phyloP scores from a whole-genome alignment of 1,140 invertebrate genomes.

The Penaeus chinensis region DNA sequence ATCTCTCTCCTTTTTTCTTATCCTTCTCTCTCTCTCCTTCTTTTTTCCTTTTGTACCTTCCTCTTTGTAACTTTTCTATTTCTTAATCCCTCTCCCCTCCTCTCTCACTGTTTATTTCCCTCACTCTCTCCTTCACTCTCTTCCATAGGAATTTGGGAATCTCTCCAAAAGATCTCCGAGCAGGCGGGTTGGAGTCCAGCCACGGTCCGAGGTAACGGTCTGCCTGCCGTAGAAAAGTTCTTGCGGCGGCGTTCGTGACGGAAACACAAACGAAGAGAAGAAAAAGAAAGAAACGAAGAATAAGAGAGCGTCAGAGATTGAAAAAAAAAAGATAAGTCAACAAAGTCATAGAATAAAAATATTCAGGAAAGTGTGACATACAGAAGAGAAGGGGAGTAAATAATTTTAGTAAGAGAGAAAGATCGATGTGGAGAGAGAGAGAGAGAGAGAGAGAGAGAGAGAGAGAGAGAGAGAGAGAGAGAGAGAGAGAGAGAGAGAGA shows the following conservation, averaged over 20 bases:
- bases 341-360: too few relatives aligned
- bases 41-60: neutral
- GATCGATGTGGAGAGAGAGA: neutral
- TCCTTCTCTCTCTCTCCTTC: neutral
- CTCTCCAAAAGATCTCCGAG: too few relatives aligned
- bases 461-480: neutral
- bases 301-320: too few relatives aligned
- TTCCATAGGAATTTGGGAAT: too few relatives aligned
- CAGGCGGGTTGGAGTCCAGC: too few relatives aligned
- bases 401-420: neutral
- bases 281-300: neutral
- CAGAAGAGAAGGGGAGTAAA: neutral
- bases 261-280: slow-evolving; percentile 2
- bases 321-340: too few relatives aligned
- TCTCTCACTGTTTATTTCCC: neutral
- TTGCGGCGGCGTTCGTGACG: neutral
- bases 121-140: neutral
- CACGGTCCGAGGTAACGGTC: neutral
- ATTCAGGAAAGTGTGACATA: too few relatives aligned
- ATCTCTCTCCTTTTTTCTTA: neutral
- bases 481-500: neutral
- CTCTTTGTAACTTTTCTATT: neutral
- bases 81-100: neutral
- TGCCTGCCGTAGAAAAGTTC: neutral
- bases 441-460: slow-evolving; percentile 14